A percentile compares a stretch with the other conserved stretches of the same genome.
phyloP scores from a whole-genome alignment of 2,888 invertebrate species.

The Patella ulyssiponensis region DNA sequence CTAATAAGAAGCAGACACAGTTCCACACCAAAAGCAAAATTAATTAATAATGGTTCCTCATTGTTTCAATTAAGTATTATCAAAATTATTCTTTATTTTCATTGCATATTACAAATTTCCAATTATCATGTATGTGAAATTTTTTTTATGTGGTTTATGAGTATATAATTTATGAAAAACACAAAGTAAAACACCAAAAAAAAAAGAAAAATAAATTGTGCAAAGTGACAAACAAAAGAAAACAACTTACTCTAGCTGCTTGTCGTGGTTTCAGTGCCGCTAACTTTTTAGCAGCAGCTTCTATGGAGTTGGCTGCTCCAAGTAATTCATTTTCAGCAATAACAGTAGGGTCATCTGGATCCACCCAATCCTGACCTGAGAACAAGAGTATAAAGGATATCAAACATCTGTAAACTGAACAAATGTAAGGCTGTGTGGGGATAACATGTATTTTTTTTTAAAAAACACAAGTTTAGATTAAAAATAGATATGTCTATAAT shows the following conservation, averaged over 20 bases:
- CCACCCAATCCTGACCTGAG: slow-evolving; percentile 90
- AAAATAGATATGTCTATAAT: not conserved
- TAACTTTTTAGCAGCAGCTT: slow-evolving; percentile 96
- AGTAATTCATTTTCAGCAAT: slow-evolving; percentile 97
- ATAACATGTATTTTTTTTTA: not conserved
- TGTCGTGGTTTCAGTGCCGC: slow-evolving; percentile 91
- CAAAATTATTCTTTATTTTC: too few species aligned
- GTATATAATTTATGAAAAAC: too few species aligned
- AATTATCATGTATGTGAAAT: too few species aligned
- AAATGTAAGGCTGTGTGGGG: not conserved
- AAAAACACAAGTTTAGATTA: not conserved
- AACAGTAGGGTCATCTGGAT: slow-evolving; percentile 96
- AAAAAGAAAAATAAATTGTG: too few species aligned
- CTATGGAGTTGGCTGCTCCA: slow-evolving; percentile 97
- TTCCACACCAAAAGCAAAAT: too few species aligned
- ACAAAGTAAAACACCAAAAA: too few species aligned
- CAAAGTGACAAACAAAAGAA: not conserved
- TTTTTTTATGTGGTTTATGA: too few species aligned
- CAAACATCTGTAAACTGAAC: too few species aligned
- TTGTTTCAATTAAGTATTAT: too few species aligned
- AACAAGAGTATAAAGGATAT: slow-evolving; percentile 21
- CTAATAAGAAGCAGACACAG: too few species aligned
- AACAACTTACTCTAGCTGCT: slow-evolving; percentile 80
- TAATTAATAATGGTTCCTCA: too few species aligned
- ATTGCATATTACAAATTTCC: too few species aligned